Base-by-base conservation (phyloP, 2,888 invertebrate genomes). In the Dynastes grantii region DNA sequence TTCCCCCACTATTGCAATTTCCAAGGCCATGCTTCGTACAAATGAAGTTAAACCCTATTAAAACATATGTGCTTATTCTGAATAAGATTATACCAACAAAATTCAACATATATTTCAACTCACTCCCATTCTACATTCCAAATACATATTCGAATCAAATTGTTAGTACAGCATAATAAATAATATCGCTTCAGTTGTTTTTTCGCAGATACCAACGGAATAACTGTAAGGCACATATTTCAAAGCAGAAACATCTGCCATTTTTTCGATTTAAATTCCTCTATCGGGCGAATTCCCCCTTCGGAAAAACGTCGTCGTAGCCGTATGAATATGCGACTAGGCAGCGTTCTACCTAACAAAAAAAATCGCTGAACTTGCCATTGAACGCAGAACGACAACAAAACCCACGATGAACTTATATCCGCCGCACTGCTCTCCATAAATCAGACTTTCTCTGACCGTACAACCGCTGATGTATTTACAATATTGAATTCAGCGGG, bases 321-420 rank as follows among this genome's bases (percentile, higher is more conserved):
- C 16, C 65, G 40, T 37, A 40, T 37, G 37, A 27, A 63, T 29
- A 63, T 9, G 40, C 11, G 45, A 45, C 9, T 45, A 45, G 45
- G 45, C 45, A 1, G 9, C 45, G 11, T 11, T 45, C 45, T 45
- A 45, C 45, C 9, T 11, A 40, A n/a, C 9, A 65, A 65, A 40
- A 65, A 65, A 32, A 37, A 65, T 9, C 40, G 32, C 13, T 37
- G 65, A 65, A 65, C 65, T 65, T 65, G 65, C 65, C 65, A 65
- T 65, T 65, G 45, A 65, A 65, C 13, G 40, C 65, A 4, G 55
- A 55, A 3, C 40, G 16, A 2, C 40, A 65, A 11, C 45, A 65
- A 65, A 65, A 65, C 37, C 65, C 16, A 5, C 22, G 16, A 55
- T 55, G 45, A 40, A 65, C 16, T 37, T 37, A 65, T 65, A n/a